phyloP scores from a whole-genome alignment of 2,113 vertebrate genomes.

The Catagonus wagneri region DNA sequence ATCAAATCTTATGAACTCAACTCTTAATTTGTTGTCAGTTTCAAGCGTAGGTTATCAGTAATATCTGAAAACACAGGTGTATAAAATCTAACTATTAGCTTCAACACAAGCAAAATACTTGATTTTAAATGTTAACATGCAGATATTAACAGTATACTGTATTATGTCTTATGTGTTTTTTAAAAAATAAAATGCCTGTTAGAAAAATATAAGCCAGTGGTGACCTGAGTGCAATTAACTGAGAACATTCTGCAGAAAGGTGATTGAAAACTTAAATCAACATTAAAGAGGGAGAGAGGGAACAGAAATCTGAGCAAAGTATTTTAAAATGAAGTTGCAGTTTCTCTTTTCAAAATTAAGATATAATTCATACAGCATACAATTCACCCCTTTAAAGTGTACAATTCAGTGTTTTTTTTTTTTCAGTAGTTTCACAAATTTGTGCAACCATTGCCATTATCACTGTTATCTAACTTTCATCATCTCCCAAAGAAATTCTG shows the following conservation, averaged over 20 bases:
- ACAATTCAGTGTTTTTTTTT: constrained; percentile 34
- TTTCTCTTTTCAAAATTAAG: constrained; percentile 23
- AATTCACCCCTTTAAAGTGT: background rate
- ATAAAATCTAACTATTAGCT: constrained; percentile 58
- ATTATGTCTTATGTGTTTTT: constrained; percentile 61
- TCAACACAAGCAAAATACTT: constrained; percentile 68
- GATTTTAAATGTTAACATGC: constrained; percentile 72
- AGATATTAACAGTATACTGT: constrained; percentile 54
- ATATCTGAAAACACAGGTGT: constrained; percentile 37
- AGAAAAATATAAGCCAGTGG: constrained; percentile 60
- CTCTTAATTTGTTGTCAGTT: constrained; percentile 66
- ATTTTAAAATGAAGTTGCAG: constrained; percentile 44
- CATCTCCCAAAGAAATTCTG: background rate
- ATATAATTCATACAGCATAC: constrained; percentile 14
- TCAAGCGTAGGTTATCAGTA: constrained; percentile 66
- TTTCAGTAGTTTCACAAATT: constrained; percentile 28
- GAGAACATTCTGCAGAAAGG: constrained; percentile 58
- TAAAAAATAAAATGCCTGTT: constrained; percentile 66
- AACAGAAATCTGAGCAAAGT: constrained; percentile 44
- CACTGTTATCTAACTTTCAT: constrained; percentile 13
- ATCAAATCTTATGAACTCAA: constrained; percentile 65
- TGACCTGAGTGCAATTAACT: constrained; percentile 54
- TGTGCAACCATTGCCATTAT: constrained; percentile 9
- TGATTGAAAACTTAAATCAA: constrained; percentile 42
- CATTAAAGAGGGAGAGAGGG: background rate